Conservation (phyloP, 2,888 invertebrate genomes). For the Caenorhabditis sp. region DNA sequence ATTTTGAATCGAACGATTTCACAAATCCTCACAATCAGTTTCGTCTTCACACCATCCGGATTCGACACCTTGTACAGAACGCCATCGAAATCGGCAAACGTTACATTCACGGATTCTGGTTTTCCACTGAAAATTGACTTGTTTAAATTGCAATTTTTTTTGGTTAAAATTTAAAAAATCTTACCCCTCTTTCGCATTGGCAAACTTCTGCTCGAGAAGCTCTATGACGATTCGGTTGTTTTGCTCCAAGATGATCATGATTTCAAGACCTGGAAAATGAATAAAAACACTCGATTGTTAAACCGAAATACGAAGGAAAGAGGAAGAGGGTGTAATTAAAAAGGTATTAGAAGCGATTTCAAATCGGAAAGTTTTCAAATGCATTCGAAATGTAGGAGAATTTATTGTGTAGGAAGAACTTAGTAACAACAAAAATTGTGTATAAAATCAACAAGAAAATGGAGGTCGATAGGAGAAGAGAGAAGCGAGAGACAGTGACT, state of each 20-base stretch:
- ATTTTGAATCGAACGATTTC: no score
- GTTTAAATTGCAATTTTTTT: background rate
- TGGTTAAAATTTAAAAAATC: conserved; percentile 15
- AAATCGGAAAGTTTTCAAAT: background rate
- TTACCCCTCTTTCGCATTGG: conserved; percentile 96
- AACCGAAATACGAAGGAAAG: background rate
- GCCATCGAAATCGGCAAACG: conserved; percentile 95
- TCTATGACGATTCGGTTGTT: conserved; percentile 99
- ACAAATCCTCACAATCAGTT: conserved; percentile 91
- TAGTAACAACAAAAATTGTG: conserved; percentile 7
- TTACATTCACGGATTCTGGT: conserved; percentile 95
- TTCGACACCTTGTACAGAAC: conserved; percentile 98
- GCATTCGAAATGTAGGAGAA: background rate
- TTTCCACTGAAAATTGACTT: conserved; percentile 88
- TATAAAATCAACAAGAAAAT: conserved; percentile 30
- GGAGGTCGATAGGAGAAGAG: background rate
- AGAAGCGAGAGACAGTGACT: no score
- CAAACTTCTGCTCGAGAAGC: conserved; percentile 95
- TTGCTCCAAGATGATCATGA: conserved; percentile 90
- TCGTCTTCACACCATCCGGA: conserved; percentile 95
- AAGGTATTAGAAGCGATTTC: conserved; percentile 20
- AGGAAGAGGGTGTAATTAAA: conserved; percentile 17
- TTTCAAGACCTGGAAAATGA: conserved; percentile 16
- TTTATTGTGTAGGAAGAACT: background rate
- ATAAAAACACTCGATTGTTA: background rate